Percentiles rank a stretch among this genome's conserved stretches.
These are phyloP conservation scores for Hippotragus niger DNA, from an alignment of 2,113 vertebrate genomes.

Conservation along the genomic window DNA sequence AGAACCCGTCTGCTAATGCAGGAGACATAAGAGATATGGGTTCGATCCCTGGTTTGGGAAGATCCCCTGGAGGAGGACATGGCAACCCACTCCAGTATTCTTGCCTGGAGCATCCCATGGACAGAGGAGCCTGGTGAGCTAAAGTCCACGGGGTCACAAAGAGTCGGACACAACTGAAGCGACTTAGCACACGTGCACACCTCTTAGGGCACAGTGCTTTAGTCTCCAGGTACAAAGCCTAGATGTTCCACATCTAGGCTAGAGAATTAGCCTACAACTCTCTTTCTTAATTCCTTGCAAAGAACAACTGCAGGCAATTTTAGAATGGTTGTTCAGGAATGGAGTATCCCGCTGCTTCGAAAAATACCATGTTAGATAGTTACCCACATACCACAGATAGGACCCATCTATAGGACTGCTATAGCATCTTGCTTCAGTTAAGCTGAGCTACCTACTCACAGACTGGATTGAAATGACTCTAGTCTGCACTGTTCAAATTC, in stretches of 20 bases:
- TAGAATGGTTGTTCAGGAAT: not conserved
- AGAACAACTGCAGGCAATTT: not conserved
- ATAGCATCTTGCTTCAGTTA: not conserved
- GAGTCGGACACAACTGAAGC: not conserved
- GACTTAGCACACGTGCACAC: rapidly evolving
- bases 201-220: not conserved
- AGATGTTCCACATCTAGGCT: not conserved
- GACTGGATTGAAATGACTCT: not conserved
- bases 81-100: not conserved
- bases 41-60: not conserved
- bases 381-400: not conserved
- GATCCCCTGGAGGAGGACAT: not conserved
- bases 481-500: not conserved
- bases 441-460: not conserved
- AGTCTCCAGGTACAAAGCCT: not conserved
- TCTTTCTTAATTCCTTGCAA: not conserved
- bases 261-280: not conserved
- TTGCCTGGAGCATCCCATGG: not conserved
- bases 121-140: not conserved
- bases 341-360: not conserved
- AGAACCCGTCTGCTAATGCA: not conserved
- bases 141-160: not conserved
- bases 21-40: not conserved
- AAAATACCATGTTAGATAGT: not conserved
- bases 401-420: not conserved